Base-by-base conservation (phyloP, 2,888 invertebrate genomes). In the Theodoxus fluviatilis region DNA sequence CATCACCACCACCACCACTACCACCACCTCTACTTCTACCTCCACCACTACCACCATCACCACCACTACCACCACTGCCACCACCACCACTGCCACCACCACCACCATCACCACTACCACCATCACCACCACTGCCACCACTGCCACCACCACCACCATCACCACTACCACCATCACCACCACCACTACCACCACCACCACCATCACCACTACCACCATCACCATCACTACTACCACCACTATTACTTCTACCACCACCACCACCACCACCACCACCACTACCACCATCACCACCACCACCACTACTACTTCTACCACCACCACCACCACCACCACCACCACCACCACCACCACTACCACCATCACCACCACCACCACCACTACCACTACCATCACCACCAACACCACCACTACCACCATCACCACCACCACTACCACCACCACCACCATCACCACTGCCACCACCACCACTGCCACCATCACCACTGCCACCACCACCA, bases 321-420 rank as follows among this genome's bases (percentile, higher is more conserved):
- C n/a, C n/a, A n/a, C n/a, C 22, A 68, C 55, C 33, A 59, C 68
- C 33, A 68, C 59, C 33, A 68, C 68, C 33, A 55, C 68, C 33
- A 59, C 35, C 33, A 37, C 59, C 33, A 68, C 68, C 40, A 59
- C 59, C 49, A 68, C 68, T 59, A 68, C 57, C 49, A 68, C 68
- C 49, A 68, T 38, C 49, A 68, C 59, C 22, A 68, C 68, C 49
- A 33, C 68, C n/a, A n/a, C n/a, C n/a, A n/a, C n/a, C n/a, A n/a
- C n/a, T n/a, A n/a, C n/a, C n/a, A n/a, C n/a, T n/a, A n/a, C n/a
- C n/a, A n/a, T n/a, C n/a, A n/a, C n/a, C n/a, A n/a, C n/a, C n/a
- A n/a, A n/a, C n/a, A n/a, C n/a, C n/a, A n/a, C n/a, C n/a, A n/a
- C n/a, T n/a, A n/a, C n/a, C n/a, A n/a, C n/a, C n/a, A n/a, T n/a